phyloP scores from a whole-genome alignment of 2,113 vertebrate species.

The Cyanoderma ruficeps region DNA sequence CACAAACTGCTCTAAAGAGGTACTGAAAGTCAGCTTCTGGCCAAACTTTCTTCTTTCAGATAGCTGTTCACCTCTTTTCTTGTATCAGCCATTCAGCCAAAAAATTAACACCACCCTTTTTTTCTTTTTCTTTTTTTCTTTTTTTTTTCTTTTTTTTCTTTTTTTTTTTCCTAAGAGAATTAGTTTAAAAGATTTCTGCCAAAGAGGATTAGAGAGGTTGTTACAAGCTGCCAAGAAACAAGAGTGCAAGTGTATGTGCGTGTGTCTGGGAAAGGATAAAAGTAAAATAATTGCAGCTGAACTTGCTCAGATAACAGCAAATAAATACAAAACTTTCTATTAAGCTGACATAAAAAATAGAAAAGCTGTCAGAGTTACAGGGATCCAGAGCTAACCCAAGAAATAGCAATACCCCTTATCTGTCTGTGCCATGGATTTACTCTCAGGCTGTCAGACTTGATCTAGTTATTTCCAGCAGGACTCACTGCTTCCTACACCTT shows the following conservation, averaged over 20 bases:
- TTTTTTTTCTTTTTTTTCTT: too few species aligned
- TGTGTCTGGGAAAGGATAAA: not conserved
- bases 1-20: not conserved
- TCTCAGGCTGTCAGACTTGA: not conserved
- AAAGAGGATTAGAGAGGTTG: not conserved
- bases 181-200: not conserved
- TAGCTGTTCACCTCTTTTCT: not conserved
- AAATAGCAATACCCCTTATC: constrained; percentile 30
- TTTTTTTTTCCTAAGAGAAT: not conserved
- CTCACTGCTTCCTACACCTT: not conserved
- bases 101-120: not conserved
- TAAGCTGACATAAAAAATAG: constrained; percentile 20
- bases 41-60: not conserved
- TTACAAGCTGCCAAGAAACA: constrained; percentile 12
- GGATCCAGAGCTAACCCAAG: not conserved
- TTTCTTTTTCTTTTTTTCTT: too few species aligned
- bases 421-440: constrained; percentile 8
- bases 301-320: constrained; percentile 21
- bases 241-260: not conserved
- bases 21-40: not conserved
- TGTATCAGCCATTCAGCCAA: not conserved
- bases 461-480: constrained; percentile 6
- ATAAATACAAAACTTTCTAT: constrained; percentile 27
- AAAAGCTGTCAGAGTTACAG: not conserved
- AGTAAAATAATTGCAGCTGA: constrained; percentile 33